Evolutionary conservation across 2,113 vertebrate genomes (phyloP).

Genomic region (Micronycteris hirsuta): DNA sequence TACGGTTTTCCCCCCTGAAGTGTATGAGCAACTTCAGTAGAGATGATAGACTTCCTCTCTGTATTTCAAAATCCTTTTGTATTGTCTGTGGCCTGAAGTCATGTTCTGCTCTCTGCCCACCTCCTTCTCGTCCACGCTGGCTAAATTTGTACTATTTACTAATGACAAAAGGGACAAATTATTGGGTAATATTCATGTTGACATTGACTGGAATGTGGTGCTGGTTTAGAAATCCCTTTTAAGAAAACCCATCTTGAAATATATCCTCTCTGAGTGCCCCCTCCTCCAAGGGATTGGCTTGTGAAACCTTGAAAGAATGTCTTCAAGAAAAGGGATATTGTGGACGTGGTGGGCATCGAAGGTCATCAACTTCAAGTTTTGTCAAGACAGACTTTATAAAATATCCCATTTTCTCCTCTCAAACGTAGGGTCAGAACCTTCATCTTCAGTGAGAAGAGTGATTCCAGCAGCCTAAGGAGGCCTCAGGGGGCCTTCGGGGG

Average conservation of each 20-base stretch:
- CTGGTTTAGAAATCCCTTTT: background rate
- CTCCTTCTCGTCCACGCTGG: background rate
- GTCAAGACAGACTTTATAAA: background rate
- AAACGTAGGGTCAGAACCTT: background rate
- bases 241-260: background rate
- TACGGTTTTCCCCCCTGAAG: background rate
- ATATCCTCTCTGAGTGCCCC: background rate
- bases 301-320: background rate
- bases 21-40: background rate
- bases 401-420: background rate
- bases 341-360: background rate
- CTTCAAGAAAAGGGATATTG: background rate
- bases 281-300: background rate
- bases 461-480: rapidly evolving
- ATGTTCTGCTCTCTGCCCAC: background rate
- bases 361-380: background rate
- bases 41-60: background rate
- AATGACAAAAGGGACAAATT: background rate
- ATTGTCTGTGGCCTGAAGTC: constrained; percentile 18
- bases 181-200: background rate
- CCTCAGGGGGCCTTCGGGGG: background rate
- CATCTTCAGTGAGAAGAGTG: background rate
- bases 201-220: background rate
- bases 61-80: background rate
- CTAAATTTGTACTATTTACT: background rate